phyloP scores from a whole-genome alignment of 2,797 vertebrate species.

The Falco cherrug region DNA sequence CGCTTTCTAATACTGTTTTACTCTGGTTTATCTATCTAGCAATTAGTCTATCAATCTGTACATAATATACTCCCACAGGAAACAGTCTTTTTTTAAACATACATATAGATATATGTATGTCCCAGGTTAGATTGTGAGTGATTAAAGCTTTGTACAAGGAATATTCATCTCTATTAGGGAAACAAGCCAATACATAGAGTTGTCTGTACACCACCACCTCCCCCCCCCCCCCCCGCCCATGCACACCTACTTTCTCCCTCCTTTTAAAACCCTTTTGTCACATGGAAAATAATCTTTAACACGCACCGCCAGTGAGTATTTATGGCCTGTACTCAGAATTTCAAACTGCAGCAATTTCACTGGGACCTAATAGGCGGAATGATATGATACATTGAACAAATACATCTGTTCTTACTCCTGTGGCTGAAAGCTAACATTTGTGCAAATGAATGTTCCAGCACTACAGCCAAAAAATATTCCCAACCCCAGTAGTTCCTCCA shows the following conservation, averaged over 20 bases:
- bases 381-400: constrained; percentile 64
- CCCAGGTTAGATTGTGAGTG: constrained; percentile 41
- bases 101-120: background rate
- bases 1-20: constrained; percentile 73
- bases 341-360: constrained; percentile 48
- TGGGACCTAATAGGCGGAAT: constrained; percentile 50
- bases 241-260: background rate
- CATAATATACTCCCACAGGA: constrained; percentile 69
- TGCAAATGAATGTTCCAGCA: constrained; percentile 19
- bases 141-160: constrained; percentile 52
- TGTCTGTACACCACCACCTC: background rate
- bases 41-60: constrained; percentile 74
- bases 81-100: background rate
- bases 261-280: constrained; percentile 2
- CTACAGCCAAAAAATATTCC: constrained; percentile 56
- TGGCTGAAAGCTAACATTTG: constrained; percentile 43
- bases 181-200: background rate
- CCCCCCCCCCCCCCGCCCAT: no score
- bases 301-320: background rate
- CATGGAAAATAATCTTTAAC: background rate
- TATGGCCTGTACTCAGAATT: constrained; percentile 20
- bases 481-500: background rate
- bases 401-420: constrained; percentile 46
- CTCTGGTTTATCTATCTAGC: constrained; percentile 72
- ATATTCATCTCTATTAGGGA: constrained; percentile 18